These are phyloP conservation scores for Ischnura elegans DNA, from an alignment of 2,888 invertebrate genomes.

Conservation along the genomic window DNA sequence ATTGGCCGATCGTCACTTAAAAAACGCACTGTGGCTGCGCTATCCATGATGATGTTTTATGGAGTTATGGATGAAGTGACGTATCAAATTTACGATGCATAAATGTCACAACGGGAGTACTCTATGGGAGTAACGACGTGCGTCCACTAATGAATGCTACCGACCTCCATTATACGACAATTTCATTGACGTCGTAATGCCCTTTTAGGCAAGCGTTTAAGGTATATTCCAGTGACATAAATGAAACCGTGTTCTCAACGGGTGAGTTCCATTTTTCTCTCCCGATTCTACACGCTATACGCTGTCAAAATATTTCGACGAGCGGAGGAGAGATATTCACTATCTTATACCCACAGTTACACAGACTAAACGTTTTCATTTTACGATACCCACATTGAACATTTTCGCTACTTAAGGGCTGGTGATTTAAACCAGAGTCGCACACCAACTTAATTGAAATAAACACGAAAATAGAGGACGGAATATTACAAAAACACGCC, in stretches of 20 bases:
- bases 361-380: neutral
- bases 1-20: neutral
- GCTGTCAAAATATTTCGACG: neutral
- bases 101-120: constrained; percentile 19
- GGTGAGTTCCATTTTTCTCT: neutral
- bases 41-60: constrained; percentile 8
- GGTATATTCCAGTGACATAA: neutral
- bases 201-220: neutral
- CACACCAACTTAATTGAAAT: too few relatives aligned
- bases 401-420: too few relatives aligned
- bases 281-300: neutral
- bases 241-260: neutral
- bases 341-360: neutral
- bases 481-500: too few relatives aligned
- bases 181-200: constrained; percentile 6
- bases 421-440: too few relatives aligned
- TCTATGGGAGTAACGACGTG: neutral
- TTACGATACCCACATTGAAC: too few relatives aligned
- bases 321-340: neutral
- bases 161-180: constrained; percentile 7
- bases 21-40: neutral
- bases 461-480: too few relatives aligned
- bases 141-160: neutral
- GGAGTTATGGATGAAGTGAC: constrained; percentile 23
- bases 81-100: constrained; percentile 23